A percentile compares a stretch with the other conserved stretches of the same genome.
Evolutionary conservation across 2,888 invertebrate genomes (phyloP).

Genomic region (Drosophila siamana): DNA sequence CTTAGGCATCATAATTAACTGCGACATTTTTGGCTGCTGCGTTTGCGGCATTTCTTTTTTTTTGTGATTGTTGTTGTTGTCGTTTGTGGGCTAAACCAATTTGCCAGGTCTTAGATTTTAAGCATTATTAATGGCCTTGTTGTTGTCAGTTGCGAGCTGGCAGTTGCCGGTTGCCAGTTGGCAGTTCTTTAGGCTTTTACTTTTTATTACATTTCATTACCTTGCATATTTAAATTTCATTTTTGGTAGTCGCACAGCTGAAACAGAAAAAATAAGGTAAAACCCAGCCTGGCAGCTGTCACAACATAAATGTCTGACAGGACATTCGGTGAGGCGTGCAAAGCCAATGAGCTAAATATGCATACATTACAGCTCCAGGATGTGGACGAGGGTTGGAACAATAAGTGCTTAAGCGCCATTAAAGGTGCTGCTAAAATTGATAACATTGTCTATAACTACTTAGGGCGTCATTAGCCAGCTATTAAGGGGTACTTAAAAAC

Average conservation of each 20-base stretch:
- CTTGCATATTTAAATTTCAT: conserved; percentile 58
- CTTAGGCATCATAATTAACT: conserved; percentile 74
- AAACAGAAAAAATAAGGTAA: conserved; percentile 33
- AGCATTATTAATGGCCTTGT: conserved; percentile 72
- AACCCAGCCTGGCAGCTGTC: conserved; percentile 52
- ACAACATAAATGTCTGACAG: conserved; percentile 54
- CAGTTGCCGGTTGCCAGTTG: conserved; percentile 11
- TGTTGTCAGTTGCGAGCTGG: conserved; percentile 36
- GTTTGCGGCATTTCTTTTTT: conserved; percentile 49
- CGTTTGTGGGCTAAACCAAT: conserved; percentile 66
- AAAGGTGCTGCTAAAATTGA: not conserved
- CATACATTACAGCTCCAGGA: conserved; percentile 31
- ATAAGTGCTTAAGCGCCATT: not conserved
- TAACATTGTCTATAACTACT: not conserved
- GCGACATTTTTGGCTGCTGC: conserved; percentile 61
- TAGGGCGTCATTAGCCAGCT: not conserved
- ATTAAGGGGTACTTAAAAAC: not conserved
- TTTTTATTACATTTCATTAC: conserved; percentile 55
- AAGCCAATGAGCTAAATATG: conserved; percentile 58
- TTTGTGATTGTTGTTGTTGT: conserved; percentile 9
- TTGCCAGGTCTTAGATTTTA: conserved; percentile 78
- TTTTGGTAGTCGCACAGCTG: conserved; percentile 26
- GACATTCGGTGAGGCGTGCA: conserved; percentile 47
- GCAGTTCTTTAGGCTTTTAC: conserved; percentile 31
- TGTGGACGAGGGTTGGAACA: conserved; percentile 31